phyloP scores from a whole-genome alignment of 2,797 vertebrate genomes.

The Rhyacichthys aspro region DNA sequence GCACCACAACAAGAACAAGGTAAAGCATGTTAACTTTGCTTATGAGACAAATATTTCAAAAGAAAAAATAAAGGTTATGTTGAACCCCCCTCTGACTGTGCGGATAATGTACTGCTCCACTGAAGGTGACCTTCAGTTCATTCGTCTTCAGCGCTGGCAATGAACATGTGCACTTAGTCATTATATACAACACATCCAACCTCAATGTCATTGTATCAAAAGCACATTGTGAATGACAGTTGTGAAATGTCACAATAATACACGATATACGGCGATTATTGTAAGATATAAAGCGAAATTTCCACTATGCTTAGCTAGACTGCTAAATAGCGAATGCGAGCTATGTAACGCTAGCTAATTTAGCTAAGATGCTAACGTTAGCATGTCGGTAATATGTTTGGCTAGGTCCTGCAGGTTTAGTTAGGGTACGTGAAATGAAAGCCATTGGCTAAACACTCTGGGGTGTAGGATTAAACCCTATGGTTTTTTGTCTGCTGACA shows the following conservation, averaged over 20 bases:
- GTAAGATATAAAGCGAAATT: background rate
- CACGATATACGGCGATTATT: background rate
- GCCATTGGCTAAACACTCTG: background rate
- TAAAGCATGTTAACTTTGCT: fast-evolving
- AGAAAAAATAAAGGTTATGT: fast-evolving
- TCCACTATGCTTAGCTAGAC: constrained; percentile 8
- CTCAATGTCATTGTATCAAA: background rate
- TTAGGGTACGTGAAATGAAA: background rate
- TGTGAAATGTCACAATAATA: background rate
- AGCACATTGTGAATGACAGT: background rate
- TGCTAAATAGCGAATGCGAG: constrained; percentile 19
- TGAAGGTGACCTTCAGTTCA: constrained; percentile 89
- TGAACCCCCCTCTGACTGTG: constrained; percentile 19
- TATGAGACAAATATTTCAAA: fast-evolving
- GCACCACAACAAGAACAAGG: fast-evolving
- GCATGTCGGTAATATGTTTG: constrained; percentile 43
- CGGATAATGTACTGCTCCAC: constrained; percentile 66
- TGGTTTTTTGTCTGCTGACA: background rate
- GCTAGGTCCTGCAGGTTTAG: constrained; percentile 9
- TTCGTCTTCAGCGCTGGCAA: constrained; percentile 50
- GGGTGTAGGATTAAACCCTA: background rate
- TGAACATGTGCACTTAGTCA: constrained; percentile 70
- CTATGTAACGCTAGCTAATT: constrained; percentile 3
- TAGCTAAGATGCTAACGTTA: constrained; percentile 37
- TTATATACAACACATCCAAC: background rate